These are phyloP conservation scores for Rhynchopsitta pachyrhyncha DNA, from an alignment of 2,113 vertebrate genomes.

Conservation along the genomic window DNA sequence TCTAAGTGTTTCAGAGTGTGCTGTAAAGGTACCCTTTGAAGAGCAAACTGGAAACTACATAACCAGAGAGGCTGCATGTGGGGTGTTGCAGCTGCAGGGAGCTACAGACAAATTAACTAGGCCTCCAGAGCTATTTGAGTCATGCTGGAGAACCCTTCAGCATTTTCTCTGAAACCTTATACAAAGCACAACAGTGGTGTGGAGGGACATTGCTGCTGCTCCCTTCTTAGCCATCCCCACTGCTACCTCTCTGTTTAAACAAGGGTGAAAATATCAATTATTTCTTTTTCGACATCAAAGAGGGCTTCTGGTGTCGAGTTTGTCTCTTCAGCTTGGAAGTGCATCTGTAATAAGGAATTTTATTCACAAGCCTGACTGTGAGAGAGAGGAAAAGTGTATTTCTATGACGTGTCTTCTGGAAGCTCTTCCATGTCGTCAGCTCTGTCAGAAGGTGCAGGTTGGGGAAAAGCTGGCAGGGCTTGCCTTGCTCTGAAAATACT, in stretches of 20 bases:
- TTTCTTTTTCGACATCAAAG: background rate
- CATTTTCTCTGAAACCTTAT: background rate
- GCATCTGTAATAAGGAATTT: background rate
- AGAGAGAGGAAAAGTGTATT: background rate
- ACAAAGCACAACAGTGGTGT: fast-evolving
- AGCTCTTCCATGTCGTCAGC: background rate
- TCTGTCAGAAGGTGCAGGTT: background rate
- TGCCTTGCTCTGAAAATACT: background rate
- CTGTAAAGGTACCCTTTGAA: background rate
- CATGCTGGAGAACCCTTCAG: background rate
- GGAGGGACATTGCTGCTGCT: background rate
- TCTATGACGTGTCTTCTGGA: background rate
- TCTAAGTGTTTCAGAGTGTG: background rate
- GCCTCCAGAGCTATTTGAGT: background rate
- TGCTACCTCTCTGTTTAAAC: background rate
- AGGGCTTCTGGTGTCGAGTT: fast-evolving
- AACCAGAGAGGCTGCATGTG: background rate
- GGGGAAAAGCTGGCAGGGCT: background rate
- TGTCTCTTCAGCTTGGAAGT: background rate
- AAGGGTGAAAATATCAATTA: background rate
- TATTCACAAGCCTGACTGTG: background rate
- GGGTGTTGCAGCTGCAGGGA: background rate
- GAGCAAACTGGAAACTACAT: fast-evolving
- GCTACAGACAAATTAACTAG: background rate
- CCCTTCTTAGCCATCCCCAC: background rate